A percentile compares a stretch with the other conserved stretches of the same genome.
Evolutionary conservation across 2,797 vertebrate species (phyloP).

Genomic region (Thripadectes ignobilis): DNA sequence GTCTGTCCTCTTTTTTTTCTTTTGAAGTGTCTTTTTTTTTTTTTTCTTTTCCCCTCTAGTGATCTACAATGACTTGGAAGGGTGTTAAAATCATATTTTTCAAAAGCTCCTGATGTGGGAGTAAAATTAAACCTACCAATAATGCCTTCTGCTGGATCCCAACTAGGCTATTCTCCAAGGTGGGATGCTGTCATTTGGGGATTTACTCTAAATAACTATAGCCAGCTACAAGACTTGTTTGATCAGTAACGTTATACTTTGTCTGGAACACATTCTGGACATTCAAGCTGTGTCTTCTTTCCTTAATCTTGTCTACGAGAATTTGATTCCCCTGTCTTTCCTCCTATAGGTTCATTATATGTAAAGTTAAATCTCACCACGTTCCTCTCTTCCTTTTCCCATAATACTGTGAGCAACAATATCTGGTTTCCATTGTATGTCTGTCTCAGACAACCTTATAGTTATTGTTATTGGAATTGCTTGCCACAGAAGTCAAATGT

Average conservation of each 20-base stretch:
- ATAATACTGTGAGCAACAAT: not conserved
- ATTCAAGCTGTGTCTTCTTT: not conserved
- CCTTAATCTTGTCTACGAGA: not conserved
- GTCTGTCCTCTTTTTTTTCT: not conserved
- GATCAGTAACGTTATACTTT: not conserved
- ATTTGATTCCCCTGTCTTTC: not conserved
- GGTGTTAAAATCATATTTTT: not conserved
- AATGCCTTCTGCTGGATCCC: not conserved
- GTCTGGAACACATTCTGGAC: not conserved
- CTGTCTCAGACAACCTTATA: not conserved
- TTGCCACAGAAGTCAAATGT: not conserved
- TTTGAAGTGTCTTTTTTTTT: not conserved
- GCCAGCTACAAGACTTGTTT: not conserved
- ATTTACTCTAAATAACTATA: not conserved
- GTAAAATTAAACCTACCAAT: not conserved
- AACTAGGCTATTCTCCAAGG: not conserved
- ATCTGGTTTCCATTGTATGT: not conserved
- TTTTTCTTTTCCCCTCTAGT: no score
- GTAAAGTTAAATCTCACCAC: not conserved
- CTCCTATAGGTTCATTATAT: not conserved
- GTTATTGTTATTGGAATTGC: not conserved
- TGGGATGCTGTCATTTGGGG: not conserved
- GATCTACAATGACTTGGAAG: not conserved
- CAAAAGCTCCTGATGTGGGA: not conserved
- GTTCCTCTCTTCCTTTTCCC: not conserved